Evolutionary conservation across 2,888 invertebrate species (phyloP).

Genomic region (Leptarthrus brevirostris): DNA sequence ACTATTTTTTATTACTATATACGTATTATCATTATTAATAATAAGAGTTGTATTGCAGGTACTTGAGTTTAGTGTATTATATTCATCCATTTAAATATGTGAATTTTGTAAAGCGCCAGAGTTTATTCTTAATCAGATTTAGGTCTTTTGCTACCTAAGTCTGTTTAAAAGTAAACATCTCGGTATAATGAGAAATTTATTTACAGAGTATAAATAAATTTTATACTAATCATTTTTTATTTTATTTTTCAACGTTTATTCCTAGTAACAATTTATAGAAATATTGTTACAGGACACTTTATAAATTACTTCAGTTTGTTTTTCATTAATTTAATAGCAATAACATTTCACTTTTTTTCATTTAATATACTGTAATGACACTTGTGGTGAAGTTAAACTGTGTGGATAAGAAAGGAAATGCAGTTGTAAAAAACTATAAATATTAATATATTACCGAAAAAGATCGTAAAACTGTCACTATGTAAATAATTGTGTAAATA

Average conservation of each 20-base stretch:
- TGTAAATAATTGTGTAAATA: slow-evolving; percentile 48
- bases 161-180: neutral
- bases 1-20: slow-evolving; percentile 45
- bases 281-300: slow-evolving; percentile 17
- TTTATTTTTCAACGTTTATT: neutral
- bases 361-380: slow-evolving; percentile 57
- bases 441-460: slow-evolving; percentile 21
- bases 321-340: slow-evolving; percentile 50
- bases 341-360: slow-evolving; percentile 29
- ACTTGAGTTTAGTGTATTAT: slow-evolving; percentile 65
- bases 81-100: slow-evolving; percentile 50
- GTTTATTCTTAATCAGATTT: neutral
- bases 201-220: too few species aligned
- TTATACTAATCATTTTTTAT: neutral
- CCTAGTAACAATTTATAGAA: slow-evolving; percentile 26
- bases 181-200: too few species aligned
- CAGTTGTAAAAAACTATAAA: slow-evolving; percentile 35
- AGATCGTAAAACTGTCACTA: slow-evolving; percentile 22
- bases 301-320: slow-evolving; percentile 3
- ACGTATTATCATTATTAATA: slow-evolving; percentile 56
- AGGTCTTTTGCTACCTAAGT: neutral
- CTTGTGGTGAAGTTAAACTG: slow-evolving; percentile 58
- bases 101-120: slow-evolving; percentile 42
- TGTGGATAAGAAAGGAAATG: slow-evolving; percentile 4
- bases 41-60: slow-evolving; percentile 63